Evolutionary conservation across 2,888 invertebrate genomes (phyloP), one percentile per base, ranked within the genome.

Genomic region (Siphonodentalium dalli): DNA sequence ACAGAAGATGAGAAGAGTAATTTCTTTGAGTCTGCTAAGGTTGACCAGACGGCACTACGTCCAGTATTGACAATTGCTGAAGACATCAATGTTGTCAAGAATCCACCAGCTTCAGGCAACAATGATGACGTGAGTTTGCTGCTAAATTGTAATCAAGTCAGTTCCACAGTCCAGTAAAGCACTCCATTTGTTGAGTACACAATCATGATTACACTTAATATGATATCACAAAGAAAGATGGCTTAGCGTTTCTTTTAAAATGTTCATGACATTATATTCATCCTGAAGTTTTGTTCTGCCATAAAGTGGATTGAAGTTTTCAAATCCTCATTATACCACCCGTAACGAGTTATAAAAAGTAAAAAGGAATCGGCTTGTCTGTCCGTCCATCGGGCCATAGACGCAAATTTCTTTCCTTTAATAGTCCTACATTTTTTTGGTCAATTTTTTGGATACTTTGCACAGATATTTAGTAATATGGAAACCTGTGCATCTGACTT

Each of bases 1-100:
- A 80, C 91, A 27, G 93, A 94, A 69, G 93, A 94, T n/a, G n/a
- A n/a, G n/a, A 72, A 86, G 91, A 85, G 90, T 78, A 77, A 58
- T 59, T 68, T 62, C n/a, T 39, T 39, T 39, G 39, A 39, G 39
- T 28, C 27, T 24, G 18, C 21, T 59, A 59, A 28, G 72, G 33
- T 48, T 13, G 40, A 43, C 15, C 15, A 39, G 23, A 37, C 71
- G 15, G 68, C 67, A 39, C 59, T 59, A 26, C 62, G 67, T 20
- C 81, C 81, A 35, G 86, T 85, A 63, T 61, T 66, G 26, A 66
- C 69, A 39, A 66, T 72, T 11, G 68, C 67, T 34, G 84, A 84
- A 0, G 85, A 45, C 3, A 34, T 40, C 21, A 51, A 51, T 29
- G 39, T 38, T 29, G 48, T 60, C 38, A 49, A 49, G 29, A 66